These are phyloP conservation scores for Gryon sp. DNA, from an alignment of 1,140 invertebrate genomes.

Conservation along the genomic window DNA sequence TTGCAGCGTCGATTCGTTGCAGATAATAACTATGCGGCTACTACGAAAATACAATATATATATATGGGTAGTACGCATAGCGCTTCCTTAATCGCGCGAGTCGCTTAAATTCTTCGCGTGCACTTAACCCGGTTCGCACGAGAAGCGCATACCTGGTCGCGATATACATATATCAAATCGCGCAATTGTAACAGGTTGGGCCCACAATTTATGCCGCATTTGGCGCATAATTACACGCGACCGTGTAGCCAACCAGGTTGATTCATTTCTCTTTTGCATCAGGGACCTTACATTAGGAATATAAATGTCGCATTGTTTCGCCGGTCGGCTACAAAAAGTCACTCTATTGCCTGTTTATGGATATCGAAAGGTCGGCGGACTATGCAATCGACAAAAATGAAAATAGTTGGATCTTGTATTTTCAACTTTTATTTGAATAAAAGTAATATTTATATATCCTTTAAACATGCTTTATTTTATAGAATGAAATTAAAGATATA, in stretches of 20 bases:
- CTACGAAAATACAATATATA: slow-evolving; percentile 44
- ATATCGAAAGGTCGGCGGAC: too few species aligned
- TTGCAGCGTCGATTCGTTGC: neutral
- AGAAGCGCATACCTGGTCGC: slow-evolving; percentile 27
- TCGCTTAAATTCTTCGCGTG: slow-evolving; percentile 44
- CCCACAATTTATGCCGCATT: slow-evolving; percentile 39
- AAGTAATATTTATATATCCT: too few species aligned
- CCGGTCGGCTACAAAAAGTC: too few species aligned
- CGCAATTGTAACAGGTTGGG: slow-evolving; percentile 41
- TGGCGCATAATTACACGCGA: slow-evolving; percentile 40
- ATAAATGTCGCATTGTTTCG: slow-evolving; percentile 31
- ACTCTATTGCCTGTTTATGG: too few species aligned
- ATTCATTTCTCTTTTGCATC: neutral
- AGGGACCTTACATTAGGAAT: slow-evolving; percentile 5
- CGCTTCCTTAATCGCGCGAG: slow-evolving; percentile 32
- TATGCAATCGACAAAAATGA: too few species aligned
- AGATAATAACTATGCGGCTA: slow-evolving; percentile 17
- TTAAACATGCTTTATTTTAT: too few species aligned
- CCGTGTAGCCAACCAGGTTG: neutral
- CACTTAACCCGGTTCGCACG: slow-evolving; percentile 50
- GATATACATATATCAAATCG: slow-evolving; percentile 26
- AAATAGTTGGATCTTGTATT: too few species aligned
- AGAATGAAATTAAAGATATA: too few species aligned
- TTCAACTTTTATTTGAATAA: too few species aligned
- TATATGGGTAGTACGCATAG: slow-evolving; percentile 12